These are phyloP conservation scores for Ciona savignyi DNA, from an alignment of 23 tunicate genomes.

Conservation along the genomic window DNA sequence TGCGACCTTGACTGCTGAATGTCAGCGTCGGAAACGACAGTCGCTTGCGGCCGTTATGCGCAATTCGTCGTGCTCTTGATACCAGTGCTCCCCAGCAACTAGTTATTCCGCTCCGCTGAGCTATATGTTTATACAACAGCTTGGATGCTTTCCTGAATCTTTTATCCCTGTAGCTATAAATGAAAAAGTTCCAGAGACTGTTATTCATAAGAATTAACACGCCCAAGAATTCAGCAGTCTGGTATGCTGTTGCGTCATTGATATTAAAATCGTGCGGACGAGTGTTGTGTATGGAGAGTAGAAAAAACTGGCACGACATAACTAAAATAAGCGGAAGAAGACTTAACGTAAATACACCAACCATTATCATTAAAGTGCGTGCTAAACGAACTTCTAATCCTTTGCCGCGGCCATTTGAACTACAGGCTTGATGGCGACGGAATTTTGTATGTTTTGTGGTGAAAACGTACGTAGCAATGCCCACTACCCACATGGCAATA, in stretches of 20 bases:
- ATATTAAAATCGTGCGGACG: conserved; percentile 1
- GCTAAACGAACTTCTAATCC: conserved; percentile 36
- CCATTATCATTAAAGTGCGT: conserved; percentile 65
- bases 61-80: background rate
- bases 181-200: conserved; percentile 51
- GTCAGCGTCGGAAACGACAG: background rate
- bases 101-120: background rate
- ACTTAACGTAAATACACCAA: conserved; percentile 42
- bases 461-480: conserved; percentile 16
- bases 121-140: background rate
- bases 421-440: background rate
- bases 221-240: conserved; percentile 11
- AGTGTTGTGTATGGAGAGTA: conserved; percentile 2
- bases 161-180: conserved; percentile 27
- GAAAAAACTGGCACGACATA: background rate
- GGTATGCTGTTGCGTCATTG: conserved; percentile 11
- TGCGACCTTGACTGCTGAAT: background rate
- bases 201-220: conserved; percentile 25
- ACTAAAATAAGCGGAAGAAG: conserved; percentile 35
- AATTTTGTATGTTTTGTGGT: conserved; percentile 13
- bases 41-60: background rate
- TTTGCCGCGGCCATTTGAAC: background rate
- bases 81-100: background rate
- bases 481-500: conserved; percentile 31
- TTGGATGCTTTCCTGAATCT: conserved; percentile 20